Evolutionary conservation across 2,888 invertebrate genomes (phyloP).

Genomic region (Drosophila macrospina): DNA sequence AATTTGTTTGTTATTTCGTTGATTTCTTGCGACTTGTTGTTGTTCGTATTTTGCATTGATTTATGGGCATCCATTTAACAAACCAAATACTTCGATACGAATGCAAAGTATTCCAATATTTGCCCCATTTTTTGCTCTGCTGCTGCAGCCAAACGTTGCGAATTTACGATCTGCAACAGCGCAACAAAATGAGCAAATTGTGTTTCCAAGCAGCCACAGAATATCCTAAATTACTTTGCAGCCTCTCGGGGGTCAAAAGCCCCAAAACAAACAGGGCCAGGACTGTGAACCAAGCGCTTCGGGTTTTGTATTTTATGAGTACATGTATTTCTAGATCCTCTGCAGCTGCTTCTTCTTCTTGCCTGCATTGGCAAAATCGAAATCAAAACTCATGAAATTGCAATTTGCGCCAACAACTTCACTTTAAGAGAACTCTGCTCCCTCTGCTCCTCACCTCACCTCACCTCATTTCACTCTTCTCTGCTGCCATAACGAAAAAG

Average conservation of each 20-base stretch:
- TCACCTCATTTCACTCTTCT: not conserved
- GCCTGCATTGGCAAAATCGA: slow-evolving; percentile 56
- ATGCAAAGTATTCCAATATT: slow-evolving; percentile 21
- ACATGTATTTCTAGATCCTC: slow-evolving; percentile 8
- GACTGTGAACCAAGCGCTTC: slow-evolving; percentile 1
- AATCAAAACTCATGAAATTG: slow-evolving; percentile 79
- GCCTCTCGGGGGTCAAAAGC: slow-evolving; percentile 15
- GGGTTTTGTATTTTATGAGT: slow-evolving; percentile 17
- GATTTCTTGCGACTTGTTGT: slow-evolving; percentile 17
- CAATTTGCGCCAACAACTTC: slow-evolving; percentile 71
- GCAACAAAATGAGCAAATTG: slow-evolving; percentile 55
- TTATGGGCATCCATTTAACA: slow-evolving; percentile 58
- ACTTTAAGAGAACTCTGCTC: slow-evolving; percentile 44
- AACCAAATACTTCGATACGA: slow-evolving; percentile 41
- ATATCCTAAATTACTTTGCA: slow-evolving; percentile 65
- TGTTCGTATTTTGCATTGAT: slow-evolving; percentile 53
- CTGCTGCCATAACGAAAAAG: not conserved
- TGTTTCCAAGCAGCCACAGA: slow-evolving; percentile 30
- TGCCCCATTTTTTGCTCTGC: slow-evolving; percentile 20
- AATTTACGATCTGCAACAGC: slow-evolving; percentile 47
- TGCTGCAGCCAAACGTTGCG: slow-evolving; percentile 13
- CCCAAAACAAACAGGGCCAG: slow-evolving; percentile 9
- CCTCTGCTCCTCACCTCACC: slow-evolving; percentile 1
- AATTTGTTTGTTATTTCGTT: slow-evolving; percentile 36
- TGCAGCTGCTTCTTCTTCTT: slow-evolving; percentile 20